Evolutionary conservation across 2,113 vertebrate species (phyloP).

Genomic region (Carassius auratus): DNA sequence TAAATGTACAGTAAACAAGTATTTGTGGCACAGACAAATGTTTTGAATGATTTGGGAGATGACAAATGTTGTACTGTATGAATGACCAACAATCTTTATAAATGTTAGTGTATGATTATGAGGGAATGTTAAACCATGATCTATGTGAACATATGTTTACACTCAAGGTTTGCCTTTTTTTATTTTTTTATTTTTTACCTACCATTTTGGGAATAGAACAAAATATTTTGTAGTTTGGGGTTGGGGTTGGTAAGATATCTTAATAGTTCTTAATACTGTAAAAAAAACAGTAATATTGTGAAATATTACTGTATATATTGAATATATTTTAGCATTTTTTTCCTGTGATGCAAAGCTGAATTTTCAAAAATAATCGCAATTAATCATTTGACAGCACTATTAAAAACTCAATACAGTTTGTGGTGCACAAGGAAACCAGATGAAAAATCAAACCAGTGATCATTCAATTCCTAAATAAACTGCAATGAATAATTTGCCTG

Average conservation of each 20-base stretch:
- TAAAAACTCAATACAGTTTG: not conserved
- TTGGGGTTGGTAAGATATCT: not conserved
- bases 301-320: not conserved
- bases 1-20: constrained; percentile 10
- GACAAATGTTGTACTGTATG: not conserved
- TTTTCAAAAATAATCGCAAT: not conserved
- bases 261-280: not conserved
- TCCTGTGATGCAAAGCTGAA: not conserved
- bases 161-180: not conserved
- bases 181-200: not conserved
- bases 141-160: too few species aligned
- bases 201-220: not conserved
- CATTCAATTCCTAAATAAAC: too few species aligned
- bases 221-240: not conserved
- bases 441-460: too few species aligned
- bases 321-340: not conserved
- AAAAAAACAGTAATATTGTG: not conserved
- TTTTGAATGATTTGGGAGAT: not conserved
- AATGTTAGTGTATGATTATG: not conserved
- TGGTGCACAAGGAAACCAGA: too few species aligned
- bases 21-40: not conserved
- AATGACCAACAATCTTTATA: not conserved
- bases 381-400: too few species aligned
- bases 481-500: too few species aligned
- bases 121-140: not conserved